Conservation (phyloP, 2,113 vertebrate species). For the Mastomys natalensis region DNA sequence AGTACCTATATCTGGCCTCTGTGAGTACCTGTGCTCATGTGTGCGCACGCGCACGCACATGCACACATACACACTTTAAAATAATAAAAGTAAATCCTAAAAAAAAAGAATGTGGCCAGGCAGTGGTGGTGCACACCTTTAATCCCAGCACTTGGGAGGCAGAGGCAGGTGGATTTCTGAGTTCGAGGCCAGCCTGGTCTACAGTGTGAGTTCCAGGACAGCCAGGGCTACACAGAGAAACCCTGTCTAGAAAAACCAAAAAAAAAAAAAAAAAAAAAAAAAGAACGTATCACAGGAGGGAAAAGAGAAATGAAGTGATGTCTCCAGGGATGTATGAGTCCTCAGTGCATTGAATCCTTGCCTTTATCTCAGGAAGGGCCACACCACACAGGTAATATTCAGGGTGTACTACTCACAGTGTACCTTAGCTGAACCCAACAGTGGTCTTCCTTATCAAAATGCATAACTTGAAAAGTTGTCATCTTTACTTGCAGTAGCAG, state of each 20-base stretch:
- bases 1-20: background rate
- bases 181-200: no score
- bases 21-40: background rate
- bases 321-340: background rate
- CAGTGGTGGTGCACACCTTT: no score
- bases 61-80: background rate
- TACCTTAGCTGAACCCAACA: background rate
- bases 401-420: background rate
- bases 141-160: no score
- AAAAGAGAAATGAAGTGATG: background rate
- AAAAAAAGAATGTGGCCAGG: no score
- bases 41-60: rapidly evolving
- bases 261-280: background rate
- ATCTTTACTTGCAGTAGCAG: background rate
- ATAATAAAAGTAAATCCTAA: background rate
- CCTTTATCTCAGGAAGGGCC: slow-evolving; percentile 32
- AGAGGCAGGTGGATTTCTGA: no score
- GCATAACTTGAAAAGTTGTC: background rate
- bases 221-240: no score
- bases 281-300: background rate
- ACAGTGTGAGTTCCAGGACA: no score
- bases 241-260: no score
- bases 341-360: background rate
- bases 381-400: background rate
- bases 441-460: background rate